Evolutionary conservation across 2,113 vertebrate species (phyloP), one percentile per base, ranked within the genome.

Genomic region (Pitta sordida): DNA sequence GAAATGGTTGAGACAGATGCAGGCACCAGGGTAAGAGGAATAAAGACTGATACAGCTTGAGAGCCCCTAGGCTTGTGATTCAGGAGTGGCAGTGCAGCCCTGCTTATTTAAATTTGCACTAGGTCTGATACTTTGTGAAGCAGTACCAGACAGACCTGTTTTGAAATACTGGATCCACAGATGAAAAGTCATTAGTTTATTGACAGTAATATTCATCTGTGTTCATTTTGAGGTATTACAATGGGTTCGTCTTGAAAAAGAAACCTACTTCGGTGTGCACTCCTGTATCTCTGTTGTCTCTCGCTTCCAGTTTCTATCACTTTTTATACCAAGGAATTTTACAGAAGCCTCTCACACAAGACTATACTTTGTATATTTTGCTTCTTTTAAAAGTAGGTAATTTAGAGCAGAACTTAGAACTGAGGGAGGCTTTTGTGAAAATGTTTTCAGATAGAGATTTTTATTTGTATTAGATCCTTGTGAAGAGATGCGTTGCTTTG

Each of bases 71-170:
- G 48, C 18, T 30, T 77, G 59, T 85, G 85, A 88, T 93, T 80
- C 63, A 88, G 71, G 63, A 93, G 78, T 87, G 73, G 68, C 52
- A 86, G 48, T 46, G 68, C 85, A 86, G 52, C 84, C 27, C 21
- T 75, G 30, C 26, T 55, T 59, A 94, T 91, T 95, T 74, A 80
- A 91, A 94, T 94, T 83, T 83, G 67, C 41, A 69, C 55, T 77
- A 65, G 85, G 91, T 88, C 49, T 91, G 67, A 86, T 93, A 51
- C 22, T 83, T 94, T 10, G 16, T 88, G 75, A 80, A 86, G 67
- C 63, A 80, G 41, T 88, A 91, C 95, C 79, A 90, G 95, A 83
- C 59, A 90, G 88, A 96, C 96, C 79, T 88, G 93, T 96, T 96
- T 59, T 74, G 67, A 80, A 93, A 70, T 80, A 51, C 58, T 63